phyloP scores from a whole-genome alignment of 1,140 invertebrate species.

The Papilio polytes region DNA sequence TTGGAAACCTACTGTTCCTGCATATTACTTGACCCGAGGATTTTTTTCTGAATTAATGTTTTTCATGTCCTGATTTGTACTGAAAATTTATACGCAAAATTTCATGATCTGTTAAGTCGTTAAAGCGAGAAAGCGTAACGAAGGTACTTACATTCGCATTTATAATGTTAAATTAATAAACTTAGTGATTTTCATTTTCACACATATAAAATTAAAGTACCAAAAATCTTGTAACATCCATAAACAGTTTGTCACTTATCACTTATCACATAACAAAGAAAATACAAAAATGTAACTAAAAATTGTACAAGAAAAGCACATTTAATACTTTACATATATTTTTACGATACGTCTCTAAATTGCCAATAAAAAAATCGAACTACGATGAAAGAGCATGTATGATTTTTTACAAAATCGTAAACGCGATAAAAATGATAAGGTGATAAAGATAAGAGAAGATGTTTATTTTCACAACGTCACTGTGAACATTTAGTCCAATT shows the following conservation, averaged over 20 bases:
- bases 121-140: not conserved
- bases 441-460: slow-evolving; percentile 34
- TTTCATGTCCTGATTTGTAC: no score
- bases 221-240: not conserved
- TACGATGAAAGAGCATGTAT: not conserved
- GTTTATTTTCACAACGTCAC: slow-evolving; percentile 28
- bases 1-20: not conserved
- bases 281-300: not conserved
- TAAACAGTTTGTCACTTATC: not conserved
- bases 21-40: not conserved
- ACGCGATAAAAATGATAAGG: slow-evolving; percentile 36
- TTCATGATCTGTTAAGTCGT: not conserved
- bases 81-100: no score
- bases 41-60: not conserved
- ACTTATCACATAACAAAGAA: not conserved
- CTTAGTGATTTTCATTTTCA: not conserved
- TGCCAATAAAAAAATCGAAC: slow-evolving; percentile 13
- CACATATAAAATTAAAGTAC: not conserved
- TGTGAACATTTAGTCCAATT: slow-evolving; percentile 11
- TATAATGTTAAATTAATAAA: not conserved
- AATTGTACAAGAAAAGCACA: not conserved
- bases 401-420: slow-evolving; percentile 11
- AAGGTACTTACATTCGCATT: not conserved
- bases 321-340: not conserved
- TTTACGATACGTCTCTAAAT: not conserved